Evolutionary conservation across 2,113 vertebrate genomes (phyloP).

Genomic region (Lasiurus cinereus): DNA sequence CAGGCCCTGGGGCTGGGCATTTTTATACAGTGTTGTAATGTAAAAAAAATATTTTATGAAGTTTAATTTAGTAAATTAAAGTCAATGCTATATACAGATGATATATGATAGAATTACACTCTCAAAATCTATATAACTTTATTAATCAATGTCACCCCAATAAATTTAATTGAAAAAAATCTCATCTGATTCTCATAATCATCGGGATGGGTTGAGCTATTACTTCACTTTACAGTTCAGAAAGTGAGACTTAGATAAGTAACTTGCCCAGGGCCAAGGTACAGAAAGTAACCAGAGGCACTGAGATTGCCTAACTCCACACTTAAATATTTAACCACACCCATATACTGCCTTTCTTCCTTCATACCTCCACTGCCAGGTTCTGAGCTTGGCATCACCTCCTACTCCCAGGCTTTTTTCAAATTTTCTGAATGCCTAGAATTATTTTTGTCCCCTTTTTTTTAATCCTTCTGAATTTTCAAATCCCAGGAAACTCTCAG

Average conservation of each 20-base stretch:
- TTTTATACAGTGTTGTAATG: background rate
- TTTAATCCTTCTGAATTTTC: slow-evolving; percentile 66
- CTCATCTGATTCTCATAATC: slow-evolving; percentile 7
- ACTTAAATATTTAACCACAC: background rate
- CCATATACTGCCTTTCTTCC: background rate
- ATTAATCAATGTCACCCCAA: background rate
- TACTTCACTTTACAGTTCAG: slow-evolving; percentile 15
- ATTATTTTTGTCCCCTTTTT: slow-evolving; percentile 75
- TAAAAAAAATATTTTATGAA: background rate
- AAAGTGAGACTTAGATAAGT: background rate
- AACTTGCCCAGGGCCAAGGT: background rate
- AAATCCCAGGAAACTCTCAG: slow-evolving; percentile 65
- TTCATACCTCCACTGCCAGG: background rate
- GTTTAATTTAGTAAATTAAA: slow-evolving; percentile 11
- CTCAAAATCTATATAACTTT: background rate
- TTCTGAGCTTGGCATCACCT: background rate
- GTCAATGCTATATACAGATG: background rate
- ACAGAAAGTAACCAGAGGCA: background rate
- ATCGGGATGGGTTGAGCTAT: background rate
- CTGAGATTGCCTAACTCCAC: background rate
- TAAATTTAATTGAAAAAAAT: background rate
- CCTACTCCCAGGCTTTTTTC: slow-evolving; percentile 48
- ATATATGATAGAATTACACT: background rate
- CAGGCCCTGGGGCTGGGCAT: background rate
- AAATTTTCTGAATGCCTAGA: slow-evolving; percentile 67